Percentiles rank a stretch among this genome's conserved stretches.
phyloP scores from a whole-genome alignment of 2,888 invertebrate genomes.

The Eupithecia insigniata region DNA sequence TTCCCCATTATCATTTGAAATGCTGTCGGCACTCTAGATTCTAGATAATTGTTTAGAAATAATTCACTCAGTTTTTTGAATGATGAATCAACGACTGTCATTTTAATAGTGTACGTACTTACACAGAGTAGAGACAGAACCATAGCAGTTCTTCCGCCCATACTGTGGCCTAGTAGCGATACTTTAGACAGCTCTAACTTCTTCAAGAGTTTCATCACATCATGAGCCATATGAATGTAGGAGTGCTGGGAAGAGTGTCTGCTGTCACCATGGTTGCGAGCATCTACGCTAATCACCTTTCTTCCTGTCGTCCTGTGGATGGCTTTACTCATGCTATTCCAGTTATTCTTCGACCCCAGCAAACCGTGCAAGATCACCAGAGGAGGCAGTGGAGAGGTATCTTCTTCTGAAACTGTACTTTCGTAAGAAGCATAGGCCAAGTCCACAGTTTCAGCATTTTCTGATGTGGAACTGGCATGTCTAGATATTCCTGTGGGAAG shows the following conservation, averaged over 20 bases:
- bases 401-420: constrained; percentile 67
- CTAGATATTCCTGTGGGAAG: constrained; percentile 49
- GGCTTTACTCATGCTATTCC: constrained; percentile 93
- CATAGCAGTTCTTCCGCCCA: constrained; percentile 98
- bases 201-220: constrained; percentile 84
- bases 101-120: constrained; percentile 64
- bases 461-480: constrained; percentile 55
- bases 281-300: constrained; percentile 93
- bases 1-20: not conserved
- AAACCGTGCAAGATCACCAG: constrained; percentile 94
- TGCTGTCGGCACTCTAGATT: not conserved
- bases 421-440: constrained; percentile 88
- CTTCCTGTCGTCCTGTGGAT: constrained; percentile 87
- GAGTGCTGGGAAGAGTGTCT: constrained; percentile 90
- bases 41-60: not conserved
- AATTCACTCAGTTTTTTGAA: not conserved
- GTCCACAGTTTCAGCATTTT: constrained; percentile 82
- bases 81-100: not conserved
- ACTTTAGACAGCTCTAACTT: constrained; percentile 86
- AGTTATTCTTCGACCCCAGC: constrained; percentile 96
- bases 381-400: constrained; percentile 76
- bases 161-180: constrained; percentile 94
- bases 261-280: constrained; percentile 98
- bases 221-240: constrained; percentile 89
- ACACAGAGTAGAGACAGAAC: constrained; percentile 88